Conservation (phyloP, 2,113 vertebrate genomes). For the Periophthalmodon schlosseri region DNA sequence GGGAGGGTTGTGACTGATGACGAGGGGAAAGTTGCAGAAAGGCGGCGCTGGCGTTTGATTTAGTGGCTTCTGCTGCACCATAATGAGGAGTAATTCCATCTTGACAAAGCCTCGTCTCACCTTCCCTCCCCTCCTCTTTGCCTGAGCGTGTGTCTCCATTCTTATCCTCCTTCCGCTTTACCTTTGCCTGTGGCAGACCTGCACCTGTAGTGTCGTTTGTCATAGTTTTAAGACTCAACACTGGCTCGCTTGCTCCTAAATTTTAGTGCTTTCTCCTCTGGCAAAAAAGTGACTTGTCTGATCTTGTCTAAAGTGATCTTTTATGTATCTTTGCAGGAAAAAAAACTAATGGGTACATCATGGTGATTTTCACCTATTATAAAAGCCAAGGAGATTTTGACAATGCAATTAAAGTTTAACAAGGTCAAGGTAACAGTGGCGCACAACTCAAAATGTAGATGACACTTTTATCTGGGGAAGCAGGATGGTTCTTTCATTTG, state of each 20-base stretch:
- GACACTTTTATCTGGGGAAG: not conserved
- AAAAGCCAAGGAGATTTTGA: slow-evolving; percentile 58
- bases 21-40: slow-evolving; percentile 62
- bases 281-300: slow-evolving; percentile 68
- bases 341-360: slow-evolving; percentile 61
- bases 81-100: slow-evolving; percentile 82
- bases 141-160: slow-evolving; percentile 44
- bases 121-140: slow-evolving; percentile 36
- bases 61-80: slow-evolving; percentile 71
- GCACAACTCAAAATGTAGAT: not conserved
- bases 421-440: not conserved
- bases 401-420: not conserved
- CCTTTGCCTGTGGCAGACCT: slow-evolving; percentile 51
- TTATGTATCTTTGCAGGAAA: slow-evolving; percentile 74
- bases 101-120: slow-evolving; percentile 65
- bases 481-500: not conserved
- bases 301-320: slow-evolving; percentile 72
- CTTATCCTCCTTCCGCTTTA: slow-evolving; percentile 57
- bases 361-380: slow-evolving; percentile 65
- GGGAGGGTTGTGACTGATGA: slow-evolving; percentile 74
- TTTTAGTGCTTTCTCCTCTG: slow-evolving; percentile 64
- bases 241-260: slow-evolving; percentile 33
- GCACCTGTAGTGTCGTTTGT: slow-evolving; percentile 44
- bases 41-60: slow-evolving; percentile 71
- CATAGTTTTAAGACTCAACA: slow-evolving; percentile 60